Base-by-base conservation (phyloP, 1,140 invertebrate species). In the Bombus impatiens region DNA sequence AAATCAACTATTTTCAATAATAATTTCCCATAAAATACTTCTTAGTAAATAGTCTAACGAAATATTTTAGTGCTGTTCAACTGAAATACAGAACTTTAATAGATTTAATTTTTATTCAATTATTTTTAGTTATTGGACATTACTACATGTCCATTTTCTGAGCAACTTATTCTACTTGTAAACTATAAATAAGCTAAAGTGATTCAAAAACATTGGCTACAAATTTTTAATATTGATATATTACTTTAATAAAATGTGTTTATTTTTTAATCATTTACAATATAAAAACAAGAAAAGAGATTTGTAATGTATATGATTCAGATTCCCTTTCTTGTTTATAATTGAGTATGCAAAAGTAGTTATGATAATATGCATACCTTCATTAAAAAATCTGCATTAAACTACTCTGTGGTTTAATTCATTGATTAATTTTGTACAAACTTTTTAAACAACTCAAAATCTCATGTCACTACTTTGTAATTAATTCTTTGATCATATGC, bases 171-270 rank as follows among this genome's bases (percentile, higher is more conserved):
- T 53, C 28, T 25, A 44, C 25, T 53, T 79, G 47, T 71, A 79
- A 79, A 71, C n/a, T 59, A 78, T 37, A 84, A 78, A 79, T 79
- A 70, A 77, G 40, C 57, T 79, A 53, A 44, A 79, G 40, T 47
- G 40, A 79, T 80, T 72, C 28, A 57, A 71, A 80, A 84, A 71
- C 53, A 72, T 84, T 28, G 44, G 53, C 53, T 32, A 71, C 59
- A n/a, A 71, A 84, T 79, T 84, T 84, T 79, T 71, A 80, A 84
- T 77, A 68, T 79, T 35, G n/a, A 32, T 35, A 18, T 35, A 32
- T 32, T 67, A 84, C 65, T 84, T 59, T 84, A 83, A 77, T 83
- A 78, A 77, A 75, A 83, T 78, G 62, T 28, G 18, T 68, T 83
- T 37, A 22, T 32, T 71, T 53, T 71, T 80, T 67, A 77, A 79